Evolutionary conservation across 1,140 invertebrate genomes (phyloP), one percentile per base, ranked within the genome.

Genomic region (Globodera ellingtonae): DNA sequence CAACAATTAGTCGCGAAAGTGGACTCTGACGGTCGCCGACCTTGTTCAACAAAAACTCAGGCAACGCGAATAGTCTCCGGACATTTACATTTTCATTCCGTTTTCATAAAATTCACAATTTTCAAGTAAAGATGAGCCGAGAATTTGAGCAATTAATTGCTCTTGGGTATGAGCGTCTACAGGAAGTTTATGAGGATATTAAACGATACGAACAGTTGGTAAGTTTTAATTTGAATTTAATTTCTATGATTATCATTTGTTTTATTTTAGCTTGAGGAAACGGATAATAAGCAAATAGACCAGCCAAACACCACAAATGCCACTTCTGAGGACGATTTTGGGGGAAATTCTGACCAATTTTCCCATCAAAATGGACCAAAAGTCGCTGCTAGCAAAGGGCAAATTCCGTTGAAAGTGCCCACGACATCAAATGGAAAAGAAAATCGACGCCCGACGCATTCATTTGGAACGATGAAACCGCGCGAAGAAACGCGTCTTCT

Each of bases 141-240:
- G 75, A 69, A 48, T 77, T 77, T 48, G 62, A 77, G 7, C 50
- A 77, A 69, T 77, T 77, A n/a, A 67, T 77, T 67, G 21, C 35
- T 15, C 69, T 70, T 47, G 75, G 75, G 6, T 67, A 77, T 67
- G 75, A 67, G 48, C 75, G 75, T 62, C 65, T 77, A 4, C 65
- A 77, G 7, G 75, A 77, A 46, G 62, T 77, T 15, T 77, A 67
- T 48, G 59, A 44, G 3, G 75, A 77, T 18, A 77, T 69, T n/a
- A 77, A 69, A 21, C 65, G 48, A 69, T 77, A 67, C 67, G 75
- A 77, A 67, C 10, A 10, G 8, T 69, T 77, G 62, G 75, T 69
- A 10, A 18, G 50, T 75, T 44, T 18, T 35, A 73, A 48, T 56
- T 21, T 73, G 72, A 50, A 47, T 56, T n/a, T 56, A 5, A 5